Conservation (phyloP, 2,888 invertebrate genomes). For the Sipha maydis region DNA sequence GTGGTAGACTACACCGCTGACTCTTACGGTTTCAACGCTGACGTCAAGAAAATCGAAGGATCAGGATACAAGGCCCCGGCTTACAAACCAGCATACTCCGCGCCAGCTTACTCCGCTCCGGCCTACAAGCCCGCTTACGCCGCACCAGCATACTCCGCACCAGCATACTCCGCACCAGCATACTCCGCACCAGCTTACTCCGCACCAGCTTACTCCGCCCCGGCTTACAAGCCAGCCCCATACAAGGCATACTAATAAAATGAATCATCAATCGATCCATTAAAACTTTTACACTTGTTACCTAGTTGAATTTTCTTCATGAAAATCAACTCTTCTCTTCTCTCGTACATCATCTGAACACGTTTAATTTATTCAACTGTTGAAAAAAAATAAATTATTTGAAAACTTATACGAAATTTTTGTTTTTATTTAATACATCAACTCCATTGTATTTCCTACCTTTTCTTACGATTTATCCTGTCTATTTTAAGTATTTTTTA, state of each 20-base stretch:
- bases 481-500: too few relatives aligned
- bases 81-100: slow-evolving; percentile 33
- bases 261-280: background rate
- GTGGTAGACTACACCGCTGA: slow-evolving; percentile 52
- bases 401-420: background rate
- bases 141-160: slow-evolving; percentile 12
- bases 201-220: slow-evolving; percentile 30
- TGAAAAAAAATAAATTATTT: slow-evolving; percentile 27
- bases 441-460: background rate
- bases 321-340: background rate
- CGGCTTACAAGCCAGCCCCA: slow-evolving; percentile 68
- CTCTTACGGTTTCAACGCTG: slow-evolving; percentile 46
- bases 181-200: slow-evolving; percentile 18
- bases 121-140: slow-evolving; percentile 33
- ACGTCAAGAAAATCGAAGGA: slow-evolving; percentile 54
- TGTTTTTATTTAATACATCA: background rate
- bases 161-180: background rate
- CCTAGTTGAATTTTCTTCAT: background rate
- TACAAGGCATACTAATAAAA: slow-evolving; percentile 44
- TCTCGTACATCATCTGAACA: background rate
- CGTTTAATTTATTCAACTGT: slow-evolving; percentile 48
- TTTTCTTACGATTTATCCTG: too few relatives aligned
- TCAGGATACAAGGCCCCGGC: slow-evolving; percentile 26
- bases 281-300: background rate
- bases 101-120: slow-evolving; percentile 62